Evolutionary conservation across 2,113 vertebrate species (phyloP), one percentile per base, ranked within the genome.

Genomic region (Paramormyrops kingsleyae): DNA sequence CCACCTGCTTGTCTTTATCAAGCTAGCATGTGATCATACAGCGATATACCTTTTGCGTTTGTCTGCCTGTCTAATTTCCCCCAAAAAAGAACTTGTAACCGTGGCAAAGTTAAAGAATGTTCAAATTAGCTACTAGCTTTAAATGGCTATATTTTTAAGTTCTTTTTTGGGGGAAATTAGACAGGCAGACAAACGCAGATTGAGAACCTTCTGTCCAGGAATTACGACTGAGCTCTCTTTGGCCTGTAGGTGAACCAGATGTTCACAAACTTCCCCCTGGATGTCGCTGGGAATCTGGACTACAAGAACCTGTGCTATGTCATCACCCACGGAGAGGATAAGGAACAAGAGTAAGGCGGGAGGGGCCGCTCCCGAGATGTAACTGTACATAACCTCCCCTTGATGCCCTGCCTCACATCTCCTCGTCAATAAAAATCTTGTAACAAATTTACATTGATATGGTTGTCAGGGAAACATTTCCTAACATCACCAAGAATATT

Each of bases 251-350:
- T 97, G 89, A 97, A 95, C 15, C 97, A 98, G 93, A 98, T 98
- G 96, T 98, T 98, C 91, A 94, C 95, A 0, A 97, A 97, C 47
- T 98, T 98, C 92, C 97, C 97, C 1, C 96, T 97, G 90, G 97
- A 98, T 88, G 95, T 96, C n/a, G 95, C 96, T 6, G 97, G 97
- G 83, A 97, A 98, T 92, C 94, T 98, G 4, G 97, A 98, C 92
- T 98, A 98, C 88, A 97, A 97, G 92, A 98, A 97, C 92, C 96
- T 98, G 90, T 98, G 97, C 90, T 97, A 98, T 0, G 95, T 98
- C 92, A 98, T 98, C 95, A 98, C 97, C 4, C 97, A 98, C 0
- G 97, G 97, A 0, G 97, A 98, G 59, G 97, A 97, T 92, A 98
- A 97, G 59, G 97, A 98, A 90, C 96, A 95, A 93, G 93, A 93